Evolutionary conservation across 1,140 invertebrate species (phyloP), one percentile per base, ranked within the genome.

Genomic region (Caenorhabditis brenneri): DNA sequence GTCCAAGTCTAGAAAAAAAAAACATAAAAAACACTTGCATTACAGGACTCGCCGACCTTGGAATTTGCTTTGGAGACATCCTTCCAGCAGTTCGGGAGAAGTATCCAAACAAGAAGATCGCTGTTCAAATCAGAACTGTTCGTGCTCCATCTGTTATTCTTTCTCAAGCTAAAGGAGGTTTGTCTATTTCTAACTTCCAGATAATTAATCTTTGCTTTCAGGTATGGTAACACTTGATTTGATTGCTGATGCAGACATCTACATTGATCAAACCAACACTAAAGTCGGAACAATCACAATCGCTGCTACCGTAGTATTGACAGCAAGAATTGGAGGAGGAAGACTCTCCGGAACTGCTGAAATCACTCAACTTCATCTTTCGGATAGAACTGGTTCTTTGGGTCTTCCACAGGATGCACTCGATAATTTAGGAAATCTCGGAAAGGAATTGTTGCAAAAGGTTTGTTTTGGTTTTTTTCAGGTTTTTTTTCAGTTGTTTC

Each of bases 31-130:
- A n/a, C n/a, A n/a, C n/a, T n/a, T n/a, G n/a, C n/a, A n/a, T n/a
- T n/a, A n/a, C n/a, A 46, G 86, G 85, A 48, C 78, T 90, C 12
- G 79, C 86, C n/a, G 88, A 88, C 55, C 82, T 90, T 19, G 89
- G 90, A 48, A 90, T 90, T 55, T 90, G 89, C 74, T 88, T 90
- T 42, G 89, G 89, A 49, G 89, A 90, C 58, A 91, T 90, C 81
- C 84, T 90, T 16, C 89, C 89, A 15, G 89, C 86, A n/a, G 83
- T 91, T 15, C 81, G 89, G 19, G 88, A 91, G 60, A 88, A 87
- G 33, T 91, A 89, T 79, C 89, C 89, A 2, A 90, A 90, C 65
- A 83, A 91, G 74, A 87, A 86, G 29, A 86, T 90, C 51, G 85
- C 81, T 27, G 85, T 90, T 29, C 65, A 87, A 27, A 87, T 90